These are phyloP conservation scores for Periphyllus acericola DNA, from an alignment of 2,888 invertebrate species.

Conservation along the genomic window DNA sequence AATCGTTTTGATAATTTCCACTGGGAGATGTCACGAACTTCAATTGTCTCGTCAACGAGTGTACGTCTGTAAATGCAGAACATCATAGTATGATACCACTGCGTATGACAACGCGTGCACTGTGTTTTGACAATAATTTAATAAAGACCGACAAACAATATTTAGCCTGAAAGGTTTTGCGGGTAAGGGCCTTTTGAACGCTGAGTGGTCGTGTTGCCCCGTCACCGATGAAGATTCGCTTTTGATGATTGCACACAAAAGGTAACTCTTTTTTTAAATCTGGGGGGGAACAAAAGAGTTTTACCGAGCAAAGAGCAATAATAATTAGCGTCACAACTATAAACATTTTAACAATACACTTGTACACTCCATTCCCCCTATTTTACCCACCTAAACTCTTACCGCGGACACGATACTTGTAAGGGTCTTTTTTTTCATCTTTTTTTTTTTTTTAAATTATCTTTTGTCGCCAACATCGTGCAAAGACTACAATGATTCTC, in stretches of 20 bases:
- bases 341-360: conserved; percentile 6
- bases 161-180: not conserved
- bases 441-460: not conserved
- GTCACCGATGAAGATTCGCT: not conserved
- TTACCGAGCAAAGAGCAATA: not conserved
- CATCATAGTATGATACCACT: too few relatives aligned
- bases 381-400: not conserved
- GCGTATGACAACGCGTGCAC: not conserved
- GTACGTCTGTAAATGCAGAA: not conserved
- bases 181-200: not conserved
- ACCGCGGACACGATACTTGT: not conserved
- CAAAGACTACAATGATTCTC: not conserved
- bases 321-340: not conserved
- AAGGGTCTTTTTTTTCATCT: not conserved
- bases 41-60: not conserved
- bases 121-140: not conserved
- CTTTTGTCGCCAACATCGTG: not conserved
- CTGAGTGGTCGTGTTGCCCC: not conserved
- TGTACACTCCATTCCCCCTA: not conserved
- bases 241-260: conserved; percentile 8
- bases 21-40: not conserved
- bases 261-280: not conserved
- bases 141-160: not conserved
- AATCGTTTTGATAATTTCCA: not conserved
- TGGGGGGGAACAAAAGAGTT: not conserved